Evolutionary conservation across 2,113 vertebrate genomes (phyloP).

Genomic region (Excalfactoria chinensis): DNA sequence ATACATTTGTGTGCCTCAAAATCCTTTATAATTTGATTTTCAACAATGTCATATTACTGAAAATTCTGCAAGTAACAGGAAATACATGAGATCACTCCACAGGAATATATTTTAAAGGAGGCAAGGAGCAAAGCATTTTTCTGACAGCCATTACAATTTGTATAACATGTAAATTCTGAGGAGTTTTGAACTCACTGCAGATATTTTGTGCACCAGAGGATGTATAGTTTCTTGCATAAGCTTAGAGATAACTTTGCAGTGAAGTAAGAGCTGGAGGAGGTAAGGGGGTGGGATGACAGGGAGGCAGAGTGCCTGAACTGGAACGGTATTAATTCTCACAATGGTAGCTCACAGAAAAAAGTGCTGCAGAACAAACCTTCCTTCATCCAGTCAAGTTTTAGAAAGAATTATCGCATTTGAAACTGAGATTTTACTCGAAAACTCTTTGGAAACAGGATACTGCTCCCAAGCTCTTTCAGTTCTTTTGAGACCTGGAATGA

Average conservation of each 20-base stretch:
- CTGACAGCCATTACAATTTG: not conserved
- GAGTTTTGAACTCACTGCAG: not conserved
- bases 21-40: not conserved
- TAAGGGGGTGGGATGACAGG: not conserved
- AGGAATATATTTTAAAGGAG: not conserved
- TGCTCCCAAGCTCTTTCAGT: conserved; percentile 36
- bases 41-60: not conserved
- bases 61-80: not conserved
- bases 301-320: not conserved
- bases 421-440: conserved; percentile 31
- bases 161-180: not conserved
- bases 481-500: conserved; percentile 37
- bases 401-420: conserved; percentile 50
- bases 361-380: conserved; percentile 49
- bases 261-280: conserved; percentile 5
- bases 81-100: not conserved
- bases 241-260: conserved; percentile 30
- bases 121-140: not conserved
- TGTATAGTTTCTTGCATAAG: not conserved
- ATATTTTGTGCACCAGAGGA: not conserved
- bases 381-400: conserved; percentile 55
- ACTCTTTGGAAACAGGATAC: conserved; percentile 47
- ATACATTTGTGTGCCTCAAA: not conserved
- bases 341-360: conserved; percentile 58
- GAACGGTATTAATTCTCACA: conserved; percentile 39